These are phyloP conservation scores for Oceanodroma leucorhoa DNA, from an alignment of 2,797 vertebrate species.

Conservation along the genomic window DNA sequence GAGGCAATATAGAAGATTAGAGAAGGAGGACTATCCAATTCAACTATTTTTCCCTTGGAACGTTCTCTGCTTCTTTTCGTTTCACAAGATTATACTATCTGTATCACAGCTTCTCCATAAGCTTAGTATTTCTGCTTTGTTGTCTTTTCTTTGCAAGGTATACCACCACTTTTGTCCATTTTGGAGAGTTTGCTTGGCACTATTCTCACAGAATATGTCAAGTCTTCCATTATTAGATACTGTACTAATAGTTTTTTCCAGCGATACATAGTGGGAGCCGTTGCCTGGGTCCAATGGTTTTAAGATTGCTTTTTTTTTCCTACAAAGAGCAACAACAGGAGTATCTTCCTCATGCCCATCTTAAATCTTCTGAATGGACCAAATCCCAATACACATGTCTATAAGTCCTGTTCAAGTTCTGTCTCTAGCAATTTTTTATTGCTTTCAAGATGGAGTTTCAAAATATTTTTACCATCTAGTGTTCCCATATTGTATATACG, in stretches of 20 bases:
- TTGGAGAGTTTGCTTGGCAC: not conserved
- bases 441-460: conserved; percentile 7
- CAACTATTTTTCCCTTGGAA: not conserved
- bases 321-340: not conserved
- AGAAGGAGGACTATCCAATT: not conserved
- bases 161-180: not conserved
- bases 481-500: not conserved
- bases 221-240: not conserved
- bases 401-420: not conserved
- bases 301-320: not conserved
- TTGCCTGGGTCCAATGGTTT: not conserved
- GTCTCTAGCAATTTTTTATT: not conserved
- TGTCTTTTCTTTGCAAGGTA: not conserved
- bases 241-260: not conserved
- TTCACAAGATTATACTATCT: not conserved
- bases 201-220: not conserved
- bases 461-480: conserved; percentile 1
- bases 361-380: conserved; percentile 28
- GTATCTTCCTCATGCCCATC: not conserved
- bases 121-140: not conserved
- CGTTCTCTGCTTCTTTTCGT: not conserved
- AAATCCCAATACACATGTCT: not conserved
- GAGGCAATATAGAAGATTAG: not conserved
- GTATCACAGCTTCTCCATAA: not conserved
- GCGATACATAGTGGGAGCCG: not conserved